These are phyloP conservation scores for Lindbergichthys nudifrons DNA, from an alignment of 2,797 vertebrate genomes.

Conservation along the genomic window DNA sequence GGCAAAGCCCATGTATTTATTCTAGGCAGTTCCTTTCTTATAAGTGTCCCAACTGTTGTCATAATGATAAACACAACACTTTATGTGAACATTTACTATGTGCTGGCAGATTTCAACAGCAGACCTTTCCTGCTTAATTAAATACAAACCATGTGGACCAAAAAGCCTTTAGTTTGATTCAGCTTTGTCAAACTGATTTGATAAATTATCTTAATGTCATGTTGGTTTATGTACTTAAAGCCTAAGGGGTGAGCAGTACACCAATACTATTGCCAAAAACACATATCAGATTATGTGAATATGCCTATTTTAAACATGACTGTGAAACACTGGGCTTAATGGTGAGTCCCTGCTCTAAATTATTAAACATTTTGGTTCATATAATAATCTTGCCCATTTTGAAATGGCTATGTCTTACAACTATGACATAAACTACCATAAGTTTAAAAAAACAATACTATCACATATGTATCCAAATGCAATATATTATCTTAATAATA, in stretches of 20 bases:
- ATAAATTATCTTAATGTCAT: too few relatives aligned
- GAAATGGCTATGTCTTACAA: not conserved
- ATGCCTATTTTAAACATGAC: not conserved
- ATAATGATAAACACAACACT: not conserved
- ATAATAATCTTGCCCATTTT: not conserved
- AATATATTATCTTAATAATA: not conserved
- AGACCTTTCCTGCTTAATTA: not conserved
- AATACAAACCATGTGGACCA: not conserved
- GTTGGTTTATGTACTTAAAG: not conserved
- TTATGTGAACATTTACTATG: not conserved
- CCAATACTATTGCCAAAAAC: not conserved
- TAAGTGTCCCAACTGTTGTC: not conserved
- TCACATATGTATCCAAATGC: not conserved
- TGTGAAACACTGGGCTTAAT: not conserved
- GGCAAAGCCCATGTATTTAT: not conserved
- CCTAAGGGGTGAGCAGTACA: not conserved
- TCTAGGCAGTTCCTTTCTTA: not conserved
- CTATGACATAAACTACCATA: not conserved
- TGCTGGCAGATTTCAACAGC: not conserved
- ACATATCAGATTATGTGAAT: not conserved
- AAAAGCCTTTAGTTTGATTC: not conserved
- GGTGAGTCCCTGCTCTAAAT: not conserved
- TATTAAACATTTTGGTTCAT: constrained; percentile 1
- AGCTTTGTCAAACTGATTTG: not conserved
- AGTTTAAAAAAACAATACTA: not conserved